These are phyloP conservation scores for Neolamprologus hecqui DNA, from an alignment of 2,113 vertebrate genomes.

Conservation along the genomic window DNA sequence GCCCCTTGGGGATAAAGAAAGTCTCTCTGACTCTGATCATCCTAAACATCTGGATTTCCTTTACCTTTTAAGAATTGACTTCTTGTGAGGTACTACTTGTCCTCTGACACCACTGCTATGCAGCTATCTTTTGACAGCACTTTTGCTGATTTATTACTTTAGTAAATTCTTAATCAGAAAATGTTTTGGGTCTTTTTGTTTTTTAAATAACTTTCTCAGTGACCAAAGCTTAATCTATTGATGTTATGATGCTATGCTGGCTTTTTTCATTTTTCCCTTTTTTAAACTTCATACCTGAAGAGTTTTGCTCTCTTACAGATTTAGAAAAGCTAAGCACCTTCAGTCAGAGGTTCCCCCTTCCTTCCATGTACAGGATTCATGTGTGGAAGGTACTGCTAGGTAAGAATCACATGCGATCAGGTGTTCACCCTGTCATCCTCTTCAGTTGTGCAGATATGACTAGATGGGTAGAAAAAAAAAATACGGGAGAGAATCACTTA, in stretches of 20 bases:
- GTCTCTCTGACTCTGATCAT: background rate
- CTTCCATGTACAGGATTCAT: conserved; percentile 92
- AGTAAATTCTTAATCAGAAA: background rate
- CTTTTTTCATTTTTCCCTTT: background rate
- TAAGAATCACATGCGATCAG: conserved; percentile 56
- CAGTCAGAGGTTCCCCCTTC: conserved; percentile 94
- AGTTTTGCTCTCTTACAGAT: conserved; percentile 69
- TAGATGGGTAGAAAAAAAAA: background rate
- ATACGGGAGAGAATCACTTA: background rate
- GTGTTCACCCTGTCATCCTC: background rate
- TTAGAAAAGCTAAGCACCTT: conserved; percentile 95
- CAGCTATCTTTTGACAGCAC: background rate
- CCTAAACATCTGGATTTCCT: background rate
- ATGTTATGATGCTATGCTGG: background rate
- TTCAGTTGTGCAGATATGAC: background rate
- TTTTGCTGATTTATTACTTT: background rate
- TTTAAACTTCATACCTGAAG: background rate
- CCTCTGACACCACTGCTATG: background rate
- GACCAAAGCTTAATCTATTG: background rate
- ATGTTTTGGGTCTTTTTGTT: background rate
- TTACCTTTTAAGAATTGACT: background rate
- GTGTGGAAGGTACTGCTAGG: conserved; percentile 97
- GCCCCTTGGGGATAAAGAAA: too few relatives aligned
- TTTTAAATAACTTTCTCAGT: background rate
- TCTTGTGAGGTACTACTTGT: background rate